A percentile compares a stretch with the other conserved stretches of the same genome.
phyloP scores from a whole-genome alignment of 2,113 vertebrate species.

The Engraulis encrasicolus region DNA sequence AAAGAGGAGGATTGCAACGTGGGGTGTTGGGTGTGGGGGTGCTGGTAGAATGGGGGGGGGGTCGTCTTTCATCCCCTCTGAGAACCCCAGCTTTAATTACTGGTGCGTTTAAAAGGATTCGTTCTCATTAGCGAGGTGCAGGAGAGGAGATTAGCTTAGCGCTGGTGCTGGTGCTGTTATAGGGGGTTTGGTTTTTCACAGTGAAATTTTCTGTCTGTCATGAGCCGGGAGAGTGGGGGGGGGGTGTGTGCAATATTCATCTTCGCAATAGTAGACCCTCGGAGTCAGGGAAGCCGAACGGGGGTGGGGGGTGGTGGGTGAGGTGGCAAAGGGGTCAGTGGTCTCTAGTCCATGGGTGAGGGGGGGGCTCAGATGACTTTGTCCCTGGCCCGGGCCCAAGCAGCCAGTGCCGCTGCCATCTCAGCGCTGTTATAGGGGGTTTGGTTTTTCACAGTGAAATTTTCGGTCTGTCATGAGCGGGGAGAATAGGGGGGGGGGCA shows the following conservation, averaged over 20 bases:
- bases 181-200: background rate
- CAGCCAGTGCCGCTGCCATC: background rate
- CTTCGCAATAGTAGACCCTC: too few species aligned
- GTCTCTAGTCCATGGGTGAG: too few species aligned
- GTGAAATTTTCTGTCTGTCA: background rate
- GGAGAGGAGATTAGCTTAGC: slow-evolving; percentile 25
- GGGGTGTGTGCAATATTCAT: too few species aligned
- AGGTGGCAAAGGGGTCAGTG: too few species aligned
- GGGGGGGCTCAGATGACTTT: too few species aligned
- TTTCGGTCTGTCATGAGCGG: too few species aligned
- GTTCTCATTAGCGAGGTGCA: slow-evolving; percentile 27
- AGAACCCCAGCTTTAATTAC: background rate
- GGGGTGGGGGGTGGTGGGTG: too few species aligned
- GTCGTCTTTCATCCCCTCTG: background rate
- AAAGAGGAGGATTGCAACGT: background rate
- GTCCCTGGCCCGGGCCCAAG: too few species aligned
- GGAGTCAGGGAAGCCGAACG: too few species aligned
- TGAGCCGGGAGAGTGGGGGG: too few species aligned
- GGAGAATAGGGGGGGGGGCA: too few species aligned
- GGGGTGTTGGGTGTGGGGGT: background rate
- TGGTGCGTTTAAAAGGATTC: slow-evolving; percentile 17
- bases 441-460: background rate
- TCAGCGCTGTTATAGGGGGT: background rate
- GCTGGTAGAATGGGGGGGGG: background rate
- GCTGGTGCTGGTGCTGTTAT: background rate